phyloP scores from a whole-genome alignment of 2,797 vertebrate species.

The Iguana delicatissima region DNA sequence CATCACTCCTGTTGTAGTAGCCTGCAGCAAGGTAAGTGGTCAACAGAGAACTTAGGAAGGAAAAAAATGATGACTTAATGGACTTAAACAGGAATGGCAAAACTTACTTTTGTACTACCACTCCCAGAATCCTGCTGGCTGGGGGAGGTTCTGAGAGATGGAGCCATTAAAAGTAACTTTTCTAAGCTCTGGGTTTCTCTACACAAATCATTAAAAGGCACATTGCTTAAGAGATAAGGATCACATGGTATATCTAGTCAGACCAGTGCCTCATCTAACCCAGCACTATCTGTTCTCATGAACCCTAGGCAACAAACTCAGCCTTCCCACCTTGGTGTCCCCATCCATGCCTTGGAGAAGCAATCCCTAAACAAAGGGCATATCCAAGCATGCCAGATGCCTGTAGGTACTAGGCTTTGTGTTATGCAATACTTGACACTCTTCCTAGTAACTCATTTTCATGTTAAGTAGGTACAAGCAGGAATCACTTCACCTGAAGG shows the following conservation, averaged over 20 bases:
- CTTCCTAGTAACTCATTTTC: background rate
- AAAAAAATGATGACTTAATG: background rate
- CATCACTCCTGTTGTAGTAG: constrained; percentile 67
- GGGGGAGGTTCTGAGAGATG: too few species aligned
- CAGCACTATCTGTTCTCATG: background rate
- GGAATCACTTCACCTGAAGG: background rate
- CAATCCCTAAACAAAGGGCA: background rate
- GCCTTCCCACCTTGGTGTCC: background rate
- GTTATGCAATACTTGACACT: background rate
- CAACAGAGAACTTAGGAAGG: constrained; percentile 19
- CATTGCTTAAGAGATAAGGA: background rate
- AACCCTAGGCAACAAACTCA: background rate
- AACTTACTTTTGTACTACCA: background rate
- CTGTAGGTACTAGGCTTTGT: background rate
- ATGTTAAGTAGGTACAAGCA: background rate
- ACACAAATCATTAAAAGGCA: background rate
- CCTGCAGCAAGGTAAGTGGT: constrained; percentile 10
- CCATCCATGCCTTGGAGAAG: background rate
- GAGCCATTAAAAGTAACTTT: too few species aligned
- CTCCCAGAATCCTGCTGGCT: background rate
- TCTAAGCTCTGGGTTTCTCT: background rate
- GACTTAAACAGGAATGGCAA: background rate
- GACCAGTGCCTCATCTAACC: background rate
- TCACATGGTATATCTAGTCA: background rate
- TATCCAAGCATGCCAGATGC: background rate